A percentile compares a stretch with the other conserved stretches of the same genome.
phyloP scores from a whole-genome alignment of 2,888 invertebrate genomes.

The Agrochola litura region DNA sequence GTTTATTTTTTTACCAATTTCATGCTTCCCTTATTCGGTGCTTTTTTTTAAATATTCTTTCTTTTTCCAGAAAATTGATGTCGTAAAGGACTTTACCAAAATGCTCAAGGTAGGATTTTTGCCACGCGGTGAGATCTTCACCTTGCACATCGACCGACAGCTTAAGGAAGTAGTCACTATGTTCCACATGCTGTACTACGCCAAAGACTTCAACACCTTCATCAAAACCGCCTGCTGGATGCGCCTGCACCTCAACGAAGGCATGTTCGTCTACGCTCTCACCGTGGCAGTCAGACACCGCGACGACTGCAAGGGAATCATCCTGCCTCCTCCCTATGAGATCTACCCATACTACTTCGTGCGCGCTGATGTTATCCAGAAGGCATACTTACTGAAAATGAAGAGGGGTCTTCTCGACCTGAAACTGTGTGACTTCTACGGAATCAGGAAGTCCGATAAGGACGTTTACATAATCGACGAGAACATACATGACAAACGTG shows the following conservation, averaged over 20 bases:
- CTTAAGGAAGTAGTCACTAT: conserved; percentile 87
- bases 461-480: conserved; percentile 91
- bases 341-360: conserved; percentile 92
- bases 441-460: conserved; percentile 87
- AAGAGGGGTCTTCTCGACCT: conserved; percentile 84
- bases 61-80: conserved; percentile 88
- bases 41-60: neutral
- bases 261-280: conserved; percentile 90
- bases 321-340: conserved; percentile 90
- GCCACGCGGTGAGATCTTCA: conserved; percentile 89
- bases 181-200: conserved; percentile 89
- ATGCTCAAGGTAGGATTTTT: conserved; percentile 89
- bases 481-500: conserved; percentile 91
- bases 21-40: neutral
- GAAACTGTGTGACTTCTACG: conserved; percentile 89
- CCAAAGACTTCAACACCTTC: conserved; percentile 89
- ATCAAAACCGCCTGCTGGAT: conserved; percentile 88
- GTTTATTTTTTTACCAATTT: neutral
- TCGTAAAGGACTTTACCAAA: conserved; percentile 90
- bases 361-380: conserved; percentile 92
- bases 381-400: conserved; percentile 88
- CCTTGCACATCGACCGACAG: conserved; percentile 87
- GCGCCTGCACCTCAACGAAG: conserved; percentile 89
- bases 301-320: conserved; percentile 86
- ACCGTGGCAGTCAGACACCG: conserved; percentile 89